These are phyloP conservation scores for Enoplosus armatus DNA, from an alignment of 2,797 vertebrate genomes.

Conservation along the genomic window DNA sequence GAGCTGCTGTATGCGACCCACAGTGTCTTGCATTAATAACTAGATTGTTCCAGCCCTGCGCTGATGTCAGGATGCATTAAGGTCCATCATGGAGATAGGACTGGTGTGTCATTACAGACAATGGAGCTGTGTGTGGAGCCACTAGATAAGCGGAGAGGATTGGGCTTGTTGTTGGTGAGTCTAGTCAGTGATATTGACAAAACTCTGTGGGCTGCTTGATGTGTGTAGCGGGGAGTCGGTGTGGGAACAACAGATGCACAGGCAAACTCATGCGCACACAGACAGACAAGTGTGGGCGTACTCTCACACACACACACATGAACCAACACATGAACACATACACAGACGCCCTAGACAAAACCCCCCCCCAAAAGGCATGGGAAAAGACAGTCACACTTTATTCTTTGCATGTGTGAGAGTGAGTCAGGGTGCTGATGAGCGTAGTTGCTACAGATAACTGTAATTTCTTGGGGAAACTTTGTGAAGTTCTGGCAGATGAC, in stretches of 20 bases:
- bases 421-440: slow-evolving; percentile 59
- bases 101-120: slow-evolving; percentile 56
- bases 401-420: slow-evolving; percentile 58
- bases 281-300: slow-evolving; percentile 51
- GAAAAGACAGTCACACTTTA: slow-evolving; percentile 45
- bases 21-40: slow-evolving; percentile 55
- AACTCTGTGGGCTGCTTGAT: slow-evolving; percentile 62
- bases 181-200: slow-evolving; percentile 53
- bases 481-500: slow-evolving; percentile 26
- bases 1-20: slow-evolving; percentile 39
- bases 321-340: slow-evolving; percentile 18
- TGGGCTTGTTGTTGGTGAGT: slow-evolving; percentile 41
- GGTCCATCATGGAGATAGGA: slow-evolving; percentile 48
- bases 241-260: slow-evolving; percentile 66
- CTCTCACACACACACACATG: slow-evolving; percentile 6
- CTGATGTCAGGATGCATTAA: slow-evolving; percentile 65
- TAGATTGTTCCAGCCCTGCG: slow-evolving; percentile 30
- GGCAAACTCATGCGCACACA: slow-evolving; percentile 46
- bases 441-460: slow-evolving; percentile 24
- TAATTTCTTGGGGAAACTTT: slow-evolving; percentile 14
- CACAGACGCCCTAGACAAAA: slow-evolving; percentile 30
- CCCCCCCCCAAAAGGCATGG: slow-evolving; percentile 29
- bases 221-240: slow-evolving; percentile 39
- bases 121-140: slow-evolving; percentile 56
- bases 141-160: slow-evolving; percentile 49